phyloP scores from a whole-genome alignment of 2,113 vertebrate species.

The Oophaga pumilio region DNA sequence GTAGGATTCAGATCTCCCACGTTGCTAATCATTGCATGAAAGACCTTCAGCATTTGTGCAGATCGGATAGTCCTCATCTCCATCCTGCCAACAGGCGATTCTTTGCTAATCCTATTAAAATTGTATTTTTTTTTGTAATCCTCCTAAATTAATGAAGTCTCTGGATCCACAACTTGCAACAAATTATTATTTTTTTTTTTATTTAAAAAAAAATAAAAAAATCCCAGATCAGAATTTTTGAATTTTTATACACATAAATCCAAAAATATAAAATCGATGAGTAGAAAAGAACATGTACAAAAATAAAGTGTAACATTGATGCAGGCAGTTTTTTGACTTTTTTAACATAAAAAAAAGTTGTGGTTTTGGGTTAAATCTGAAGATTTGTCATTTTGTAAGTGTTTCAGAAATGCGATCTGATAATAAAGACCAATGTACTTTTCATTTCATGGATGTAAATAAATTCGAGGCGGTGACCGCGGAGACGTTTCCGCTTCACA shows the following conservation, averaged over 20 bases:
- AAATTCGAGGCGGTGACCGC: slow-evolving; percentile 90
- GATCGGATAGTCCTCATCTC: not conserved
- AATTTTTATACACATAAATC: slow-evolving; percentile 15
- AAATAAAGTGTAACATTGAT: slow-evolving; percentile 75
- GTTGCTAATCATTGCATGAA: not conserved
- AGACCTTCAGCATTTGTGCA: not conserved
- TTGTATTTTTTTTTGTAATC: not conserved
- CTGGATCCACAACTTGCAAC: not conserved
- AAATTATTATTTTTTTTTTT: not conserved
- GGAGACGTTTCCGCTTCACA: slow-evolving; percentile 79
- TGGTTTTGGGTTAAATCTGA: slow-evolving; percentile 96
- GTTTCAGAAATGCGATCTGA: slow-evolving; percentile 84
- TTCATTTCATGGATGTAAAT: slow-evolving; percentile 90
- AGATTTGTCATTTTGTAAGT: slow-evolving; percentile 95
- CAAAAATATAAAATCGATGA: not conserved
- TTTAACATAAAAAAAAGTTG: slow-evolving; percentile 90
- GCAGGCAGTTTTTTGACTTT: slow-evolving; percentile 72
- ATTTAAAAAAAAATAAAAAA: not conserved
- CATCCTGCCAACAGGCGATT: too few relatives aligned
- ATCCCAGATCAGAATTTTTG: not conserved
- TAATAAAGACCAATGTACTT: slow-evolving; percentile 77
- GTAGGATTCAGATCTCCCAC: not conserved
- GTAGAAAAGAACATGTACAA: slow-evolving; percentile 61
- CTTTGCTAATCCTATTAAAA: not conserved
- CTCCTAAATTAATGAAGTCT: not conserved